Evolutionary conservation across 2,888 invertebrate genomes (phyloP).

Genomic region (Oconnorella tubifera): DNA sequence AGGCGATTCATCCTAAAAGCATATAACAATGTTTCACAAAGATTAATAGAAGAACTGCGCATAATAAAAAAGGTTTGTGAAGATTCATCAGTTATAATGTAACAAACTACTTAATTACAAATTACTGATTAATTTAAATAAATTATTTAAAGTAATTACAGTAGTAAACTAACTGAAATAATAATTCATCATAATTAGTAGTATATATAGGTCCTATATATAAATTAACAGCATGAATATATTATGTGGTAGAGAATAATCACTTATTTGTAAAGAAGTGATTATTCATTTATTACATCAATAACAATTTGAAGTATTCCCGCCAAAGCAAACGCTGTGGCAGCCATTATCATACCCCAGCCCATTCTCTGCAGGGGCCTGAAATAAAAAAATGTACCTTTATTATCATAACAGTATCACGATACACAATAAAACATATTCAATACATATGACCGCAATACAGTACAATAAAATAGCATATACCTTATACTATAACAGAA

Average conservation of each 20-base stretch:
- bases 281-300: slow-evolving; percentile 44
- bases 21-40: neutral
- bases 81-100: no score
- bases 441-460: no score
- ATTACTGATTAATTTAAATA: no score
- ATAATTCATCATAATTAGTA: neutral
- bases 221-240: no score
- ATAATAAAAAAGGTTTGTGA: neutral
- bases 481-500: no score
- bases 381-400: slow-evolving; percentile 21
- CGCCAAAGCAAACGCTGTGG: slow-evolving; percentile 78
- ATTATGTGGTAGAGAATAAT: no score
- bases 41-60: neutral
- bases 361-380: slow-evolving; percentile 80
- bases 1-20: neutral
- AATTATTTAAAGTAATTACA: no score
- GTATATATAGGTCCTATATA: neutral
- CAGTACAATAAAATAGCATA: no score
- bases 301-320: slow-evolving; percentile 72
- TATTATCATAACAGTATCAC: no score
- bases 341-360: slow-evolving; percentile 80
- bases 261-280: no score
- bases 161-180: neutral
- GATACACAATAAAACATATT: no score
- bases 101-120: no score